phyloP scores from a whole-genome alignment of 2,888 invertebrate genomes.

The Idaea straminata region DNA sequence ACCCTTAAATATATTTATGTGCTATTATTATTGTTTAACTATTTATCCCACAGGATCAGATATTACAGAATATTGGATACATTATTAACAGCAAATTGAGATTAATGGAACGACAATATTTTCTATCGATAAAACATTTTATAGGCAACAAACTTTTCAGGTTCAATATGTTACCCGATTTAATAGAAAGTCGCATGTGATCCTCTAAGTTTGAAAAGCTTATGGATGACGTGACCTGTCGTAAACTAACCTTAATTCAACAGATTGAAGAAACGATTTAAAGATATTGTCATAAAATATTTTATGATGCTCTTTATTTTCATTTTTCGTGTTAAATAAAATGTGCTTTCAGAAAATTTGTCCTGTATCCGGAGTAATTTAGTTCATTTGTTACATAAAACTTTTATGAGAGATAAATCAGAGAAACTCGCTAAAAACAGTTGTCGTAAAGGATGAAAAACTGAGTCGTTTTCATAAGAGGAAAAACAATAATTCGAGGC shows the following conservation, averaged over 20 bases:
- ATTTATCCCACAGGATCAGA: not conserved
- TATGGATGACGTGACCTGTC: not conserved
- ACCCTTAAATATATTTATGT: too few species aligned
- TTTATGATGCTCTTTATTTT: not conserved
- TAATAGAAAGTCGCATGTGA: conserved; percentile 45
- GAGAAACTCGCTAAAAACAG: conserved; percentile 53
- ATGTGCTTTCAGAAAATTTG: not conserved
- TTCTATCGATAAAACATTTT: conserved; percentile 42
- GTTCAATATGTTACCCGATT: conserved; percentile 49
- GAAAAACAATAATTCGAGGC: conserved; percentile 74
- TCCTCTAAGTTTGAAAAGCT: not conserved
- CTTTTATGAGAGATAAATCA: conserved; percentile 61
- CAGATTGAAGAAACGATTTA: not conserved
- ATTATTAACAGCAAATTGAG: conserved; percentile 28
- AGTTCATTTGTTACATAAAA: conserved; percentile 53
- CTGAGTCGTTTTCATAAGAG: conserved; percentile 72
- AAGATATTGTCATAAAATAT: not conserved
- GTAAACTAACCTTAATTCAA: not conserved
- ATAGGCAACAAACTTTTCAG: conserved; percentile 37
- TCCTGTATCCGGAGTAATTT: not conserved
- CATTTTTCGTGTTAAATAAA: not conserved
- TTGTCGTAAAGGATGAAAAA: conserved; percentile 58
- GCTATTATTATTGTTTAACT: too few species aligned
- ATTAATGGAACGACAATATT: conserved; percentile 31
- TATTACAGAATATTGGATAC: not conserved